phyloP scores from a whole-genome alignment of 2,113 vertebrate species.

The Shinisaurus crocodilurus region DNA sequence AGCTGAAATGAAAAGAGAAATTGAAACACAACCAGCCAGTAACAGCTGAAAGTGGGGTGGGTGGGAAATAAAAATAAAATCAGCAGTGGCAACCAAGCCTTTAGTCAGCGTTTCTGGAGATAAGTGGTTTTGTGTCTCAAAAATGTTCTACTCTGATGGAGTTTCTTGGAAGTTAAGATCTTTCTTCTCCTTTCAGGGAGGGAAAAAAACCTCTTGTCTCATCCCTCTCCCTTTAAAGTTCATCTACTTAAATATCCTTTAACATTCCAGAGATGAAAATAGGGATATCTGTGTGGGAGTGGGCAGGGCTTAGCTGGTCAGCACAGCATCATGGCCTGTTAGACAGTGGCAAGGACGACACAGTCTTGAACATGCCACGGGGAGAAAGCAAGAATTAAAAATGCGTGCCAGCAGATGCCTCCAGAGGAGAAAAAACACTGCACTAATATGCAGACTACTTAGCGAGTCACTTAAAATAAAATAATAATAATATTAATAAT shows the following conservation, averaged over 20 bases:
- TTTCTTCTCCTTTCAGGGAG: not conserved
- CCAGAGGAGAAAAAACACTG: too few relatives aligned
- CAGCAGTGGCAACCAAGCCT: slow-evolving; percentile 8
- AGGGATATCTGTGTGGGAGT: too few relatives aligned
- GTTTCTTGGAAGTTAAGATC: not conserved
- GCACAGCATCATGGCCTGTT: too few relatives aligned
- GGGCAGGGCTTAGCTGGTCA: too few relatives aligned
- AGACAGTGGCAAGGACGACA: too few relatives aligned
- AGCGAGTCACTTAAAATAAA: too few relatives aligned
- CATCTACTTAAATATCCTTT: not conserved
- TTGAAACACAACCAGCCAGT: slow-evolving; percentile 68
- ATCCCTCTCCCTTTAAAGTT: not conserved
- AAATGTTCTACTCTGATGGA: not conserved
- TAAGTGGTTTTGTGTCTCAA: not conserved
- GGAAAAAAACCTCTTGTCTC: not conserved
- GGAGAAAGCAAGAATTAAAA: too few relatives aligned
- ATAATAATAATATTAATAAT: too few relatives aligned
- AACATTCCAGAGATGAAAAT: not conserved
- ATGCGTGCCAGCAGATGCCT: too few relatives aligned
- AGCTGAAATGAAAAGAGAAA: slow-evolving; percentile 77
- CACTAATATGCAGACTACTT: too few relatives aligned
- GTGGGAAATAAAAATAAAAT: too few relatives aligned
- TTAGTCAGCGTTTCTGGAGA: slow-evolving; percentile 62
- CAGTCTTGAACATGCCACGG: too few relatives aligned
- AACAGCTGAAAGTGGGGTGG: slow-evolving; percentile 65